These are phyloP conservation scores for Pogona vitticeps DNA, from an alignment of 2,113 vertebrate species.

Conservation along the genomic window DNA sequence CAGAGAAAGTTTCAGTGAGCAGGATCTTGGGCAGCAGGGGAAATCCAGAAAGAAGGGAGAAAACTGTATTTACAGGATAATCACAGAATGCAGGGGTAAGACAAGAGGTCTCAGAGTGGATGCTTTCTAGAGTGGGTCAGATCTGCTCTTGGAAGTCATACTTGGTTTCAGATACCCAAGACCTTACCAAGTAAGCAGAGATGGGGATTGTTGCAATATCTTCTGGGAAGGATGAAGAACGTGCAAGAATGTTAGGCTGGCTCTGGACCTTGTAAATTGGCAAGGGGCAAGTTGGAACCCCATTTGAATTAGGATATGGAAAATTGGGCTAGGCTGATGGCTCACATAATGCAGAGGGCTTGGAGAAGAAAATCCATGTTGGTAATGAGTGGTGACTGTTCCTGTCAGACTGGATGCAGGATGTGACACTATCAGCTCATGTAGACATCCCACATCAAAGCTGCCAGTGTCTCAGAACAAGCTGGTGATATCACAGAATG, in stretches of 20 bases:
- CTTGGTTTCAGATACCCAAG: not conserved
- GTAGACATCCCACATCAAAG: too few relatives aligned
- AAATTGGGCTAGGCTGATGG: not conserved
- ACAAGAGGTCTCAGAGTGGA: not conserved
- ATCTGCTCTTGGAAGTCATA: not conserved
- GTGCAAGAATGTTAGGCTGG: not conserved
- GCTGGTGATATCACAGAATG: not conserved
- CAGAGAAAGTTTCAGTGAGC: not conserved
- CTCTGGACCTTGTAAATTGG: not conserved
- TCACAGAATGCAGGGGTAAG: not conserved
- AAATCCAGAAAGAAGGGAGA: not conserved
- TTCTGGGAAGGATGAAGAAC: not conserved
- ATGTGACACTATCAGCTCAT: too few relatives aligned
- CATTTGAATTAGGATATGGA: not conserved
- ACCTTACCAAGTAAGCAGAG: not conserved
- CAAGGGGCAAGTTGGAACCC: not conserved
- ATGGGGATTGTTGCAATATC: not conserved
- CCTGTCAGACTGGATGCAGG: not conserved
- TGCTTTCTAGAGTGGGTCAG: not conserved
- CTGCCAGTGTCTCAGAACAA: not conserved
- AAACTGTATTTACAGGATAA: not conserved
- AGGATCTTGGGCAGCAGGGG: not conserved
- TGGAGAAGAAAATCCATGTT: not conserved
- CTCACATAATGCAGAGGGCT: too few relatives aligned
- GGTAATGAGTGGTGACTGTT: not conserved